These are phyloP conservation scores for Aradophagus sp. DNA, from an alignment of 1,140 invertebrate species.

Conservation along the genomic window DNA sequence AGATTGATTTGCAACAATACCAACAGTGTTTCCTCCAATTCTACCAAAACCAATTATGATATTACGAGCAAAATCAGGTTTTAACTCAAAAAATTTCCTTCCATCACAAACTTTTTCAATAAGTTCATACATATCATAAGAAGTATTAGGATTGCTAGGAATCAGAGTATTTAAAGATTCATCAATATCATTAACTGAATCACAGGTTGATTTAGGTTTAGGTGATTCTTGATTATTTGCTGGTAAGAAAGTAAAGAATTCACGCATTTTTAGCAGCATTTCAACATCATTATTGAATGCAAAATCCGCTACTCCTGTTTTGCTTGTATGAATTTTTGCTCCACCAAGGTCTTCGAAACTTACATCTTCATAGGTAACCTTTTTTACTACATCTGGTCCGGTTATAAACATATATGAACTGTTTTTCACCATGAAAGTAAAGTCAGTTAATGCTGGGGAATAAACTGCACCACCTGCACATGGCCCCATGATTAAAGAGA, in stretches of 20 bases:
- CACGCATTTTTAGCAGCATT: slow-evolving; percentile 19
- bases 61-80: slow-evolving; percentile 30
- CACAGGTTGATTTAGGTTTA: slow-evolving; percentile 2
- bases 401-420: slow-evolving; percentile 33
- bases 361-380: slow-evolving; percentile 21
- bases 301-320: slow-evolving; percentile 27
- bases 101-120: slow-evolving; percentile 19
- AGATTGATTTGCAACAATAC: slow-evolving; percentile 17
- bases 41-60: slow-evolving; percentile 25
- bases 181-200: slow-evolving; percentile 14
- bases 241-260: slow-evolving; percentile 25
- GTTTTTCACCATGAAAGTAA: slow-evolving; percentile 27
- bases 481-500: slow-evolving; percentile 24
- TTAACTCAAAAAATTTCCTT: slow-evolving; percentile 18
- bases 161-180: slow-evolving; percentile 18
- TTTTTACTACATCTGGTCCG: slow-evolving; percentile 31
- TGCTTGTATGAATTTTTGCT: slow-evolving; percentile 24
- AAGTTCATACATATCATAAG: slow-evolving; percentile 25
- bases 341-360: slow-evolving; percentile 27
- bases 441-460: slow-evolving; percentile 26
- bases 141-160: slow-evolving; percentile 16
- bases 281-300: slow-evolving; percentile 32
- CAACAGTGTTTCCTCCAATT: slow-evolving; percentile 18
- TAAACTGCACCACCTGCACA: slow-evolving; percentile 28
- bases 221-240: slow-evolving; percentile 15